phyloP scores from a whole-genome alignment of 2,113 vertebrate species.

The Chelonoidis abingdonii region DNA sequence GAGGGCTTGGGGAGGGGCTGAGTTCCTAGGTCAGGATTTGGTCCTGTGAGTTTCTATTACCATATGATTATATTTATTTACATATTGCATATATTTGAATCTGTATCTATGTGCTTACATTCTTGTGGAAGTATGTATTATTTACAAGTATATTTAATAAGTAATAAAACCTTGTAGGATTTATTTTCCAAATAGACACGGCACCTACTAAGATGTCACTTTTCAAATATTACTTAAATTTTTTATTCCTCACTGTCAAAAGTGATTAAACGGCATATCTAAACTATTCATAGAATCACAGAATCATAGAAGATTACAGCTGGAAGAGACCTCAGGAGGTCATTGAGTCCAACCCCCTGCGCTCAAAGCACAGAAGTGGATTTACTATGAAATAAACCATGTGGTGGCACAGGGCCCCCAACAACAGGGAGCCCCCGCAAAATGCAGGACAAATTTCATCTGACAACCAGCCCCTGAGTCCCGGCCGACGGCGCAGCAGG shows the following conservation, averaged over 20 bases:
- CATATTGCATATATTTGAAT: neutral
- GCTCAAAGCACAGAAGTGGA: too few relatives aligned
- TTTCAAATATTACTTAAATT: neutral
- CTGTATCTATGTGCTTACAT: neutral
- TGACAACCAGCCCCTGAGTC: too few relatives aligned
- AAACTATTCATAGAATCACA: neutral
- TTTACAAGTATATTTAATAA: neutral
- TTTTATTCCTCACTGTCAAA: slow-evolving; percentile 2
- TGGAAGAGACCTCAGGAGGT: too few relatives aligned
- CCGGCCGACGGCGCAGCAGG: too few relatives aligned
- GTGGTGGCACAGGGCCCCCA: too few relatives aligned
- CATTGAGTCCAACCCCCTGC: too few relatives aligned
- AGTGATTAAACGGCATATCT: neutral
- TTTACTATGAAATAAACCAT: too few relatives aligned
- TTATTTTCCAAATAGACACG: neutral
- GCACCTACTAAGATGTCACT: neutral
- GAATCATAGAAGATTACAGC: too few relatives aligned
- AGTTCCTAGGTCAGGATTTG: neutral
- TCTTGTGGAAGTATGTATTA: neutral
- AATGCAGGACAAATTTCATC: too few relatives aligned
- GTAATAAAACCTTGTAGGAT: neutral
- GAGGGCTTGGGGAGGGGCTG: neutral
- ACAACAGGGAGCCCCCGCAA: too few relatives aligned
- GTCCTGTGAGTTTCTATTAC: neutral
- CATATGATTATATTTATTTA: neutral